A percentile compares a stretch with the other conserved stretches of the same genome.
Evolutionary conservation across 92 coral and sea anemone species (phyloP).

Genomic region (Palythoa caribaeorum): DNA sequence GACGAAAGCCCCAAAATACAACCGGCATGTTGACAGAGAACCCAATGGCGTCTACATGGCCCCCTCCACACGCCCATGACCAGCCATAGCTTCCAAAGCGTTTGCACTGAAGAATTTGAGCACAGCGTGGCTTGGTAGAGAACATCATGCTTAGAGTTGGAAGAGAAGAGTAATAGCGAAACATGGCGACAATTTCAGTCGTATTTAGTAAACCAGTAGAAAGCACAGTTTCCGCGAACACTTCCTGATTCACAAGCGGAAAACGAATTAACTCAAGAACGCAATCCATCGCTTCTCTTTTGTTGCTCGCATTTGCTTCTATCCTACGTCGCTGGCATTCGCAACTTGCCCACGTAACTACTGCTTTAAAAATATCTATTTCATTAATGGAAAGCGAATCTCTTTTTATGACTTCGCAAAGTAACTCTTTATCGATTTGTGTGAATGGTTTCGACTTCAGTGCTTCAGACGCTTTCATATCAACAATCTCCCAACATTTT

Average conservation of each 20-base stretch:
- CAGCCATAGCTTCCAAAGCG: conserved; percentile 37
- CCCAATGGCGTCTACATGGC: conserved; percentile 23
- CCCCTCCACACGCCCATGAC: conserved; percentile 46
- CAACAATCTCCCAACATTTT: conserved; percentile 63
- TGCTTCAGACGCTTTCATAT: conserved; percentile 57
- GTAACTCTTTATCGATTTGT: conserved; percentile 29
- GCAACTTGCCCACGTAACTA: conserved; percentile 8
- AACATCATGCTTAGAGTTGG: conserved; percentile 22
- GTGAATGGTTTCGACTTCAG: conserved; percentile 33
- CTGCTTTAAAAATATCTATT: conserved; percentile 38
- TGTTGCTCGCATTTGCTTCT: not conserved
- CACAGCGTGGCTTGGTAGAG: conserved; percentile 43
- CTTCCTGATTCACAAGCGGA: conserved; percentile 29
- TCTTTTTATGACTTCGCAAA: conserved; percentile 36
- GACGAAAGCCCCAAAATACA: conserved; percentile 45
- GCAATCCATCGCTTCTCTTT: conserved; percentile 21
- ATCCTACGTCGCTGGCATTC: conserved; percentile 34
- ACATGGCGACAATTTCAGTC: conserved; percentile 44
- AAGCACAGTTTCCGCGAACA: conserved; percentile 29
- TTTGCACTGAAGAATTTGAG: conserved; percentile 42
- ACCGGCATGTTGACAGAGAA: conserved; percentile 32
- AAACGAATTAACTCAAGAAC: conserved; percentile 26
- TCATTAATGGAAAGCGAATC: conserved; percentile 44
- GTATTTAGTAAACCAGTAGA: conserved; percentile 6
- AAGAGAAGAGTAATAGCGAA: conserved; percentile 20